Conservation (phyloP, 2,797 vertebrate species). For the Hypotaenidia philippensis region DNA sequence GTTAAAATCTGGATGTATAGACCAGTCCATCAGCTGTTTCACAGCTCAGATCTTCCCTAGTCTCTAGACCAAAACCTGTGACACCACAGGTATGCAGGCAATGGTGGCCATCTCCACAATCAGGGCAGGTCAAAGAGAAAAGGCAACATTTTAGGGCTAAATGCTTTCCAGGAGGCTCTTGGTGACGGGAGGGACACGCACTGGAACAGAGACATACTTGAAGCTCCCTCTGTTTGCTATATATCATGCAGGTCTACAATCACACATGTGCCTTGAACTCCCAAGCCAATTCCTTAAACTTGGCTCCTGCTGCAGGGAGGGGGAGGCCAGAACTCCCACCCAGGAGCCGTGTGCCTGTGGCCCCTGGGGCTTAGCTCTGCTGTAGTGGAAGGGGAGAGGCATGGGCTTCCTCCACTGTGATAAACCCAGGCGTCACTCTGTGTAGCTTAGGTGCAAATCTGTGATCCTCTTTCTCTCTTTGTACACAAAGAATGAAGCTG, state of each 20-base stretch:
- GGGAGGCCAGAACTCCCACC: not conserved
- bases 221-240: not conserved
- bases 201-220: not conserved
- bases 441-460: slow-evolving; percentile 45
- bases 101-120: not conserved
- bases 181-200: not conserved
- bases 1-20: not conserved
- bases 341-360: not conserved
- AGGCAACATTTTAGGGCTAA: not conserved
- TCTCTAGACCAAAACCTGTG: not conserved
- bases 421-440: not conserved
- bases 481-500: slow-evolving; percentile 42
- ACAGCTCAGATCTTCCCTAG: not conserved
- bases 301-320: not conserved
- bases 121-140: not conserved
- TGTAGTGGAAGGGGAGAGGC: not conserved
- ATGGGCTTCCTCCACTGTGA: not conserved
- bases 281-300: not conserved
- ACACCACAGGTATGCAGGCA: not conserved
- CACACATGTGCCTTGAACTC: not conserved
- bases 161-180: not conserved
- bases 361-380: not conserved
- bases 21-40: not conserved
- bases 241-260: not conserved
- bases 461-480: slow-evolving; percentile 44